A percentile compares a stretch with the other conserved stretches of the same genome.
Conservation (phyloP, 2,888 invertebrate genomes). For the Scaptomyza tumidula region DNA sequence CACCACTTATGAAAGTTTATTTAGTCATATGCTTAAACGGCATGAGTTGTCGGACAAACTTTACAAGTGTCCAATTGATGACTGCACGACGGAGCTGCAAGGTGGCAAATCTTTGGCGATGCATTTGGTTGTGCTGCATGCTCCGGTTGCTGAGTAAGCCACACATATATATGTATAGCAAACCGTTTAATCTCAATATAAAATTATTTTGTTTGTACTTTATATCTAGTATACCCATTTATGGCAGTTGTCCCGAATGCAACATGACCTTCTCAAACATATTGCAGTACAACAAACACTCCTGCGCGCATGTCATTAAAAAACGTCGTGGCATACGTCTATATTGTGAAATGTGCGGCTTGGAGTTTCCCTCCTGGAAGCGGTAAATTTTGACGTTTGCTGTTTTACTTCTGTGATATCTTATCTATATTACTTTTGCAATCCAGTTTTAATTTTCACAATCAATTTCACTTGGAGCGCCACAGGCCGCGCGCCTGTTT, state of each 20-base stretch:
- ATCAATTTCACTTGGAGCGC: slow-evolving; percentile 82
- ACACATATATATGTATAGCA: no score
- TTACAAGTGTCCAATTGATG: slow-evolving; percentile 71
- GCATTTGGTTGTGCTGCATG: slow-evolving; percentile 81
- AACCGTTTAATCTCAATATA: fast-evolving
- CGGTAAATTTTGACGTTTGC: slow-evolving; percentile 57
- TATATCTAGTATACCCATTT: slow-evolving; percentile 56
- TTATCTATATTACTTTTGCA: neutral
- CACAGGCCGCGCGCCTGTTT: slow-evolving; percentile 81
- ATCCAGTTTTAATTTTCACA: slow-evolving; percentile 81
- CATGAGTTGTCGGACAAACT: slow-evolving; percentile 46
- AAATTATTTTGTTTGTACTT: neutral
- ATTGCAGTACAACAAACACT: slow-evolving; percentile 81
- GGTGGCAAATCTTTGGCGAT: slow-evolving; percentile 67
- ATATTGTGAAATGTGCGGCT: slow-evolving; percentile 75
- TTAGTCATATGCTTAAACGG: slow-evolving; percentile 53
- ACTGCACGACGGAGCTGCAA: slow-evolving; percentile 48
- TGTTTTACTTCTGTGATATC: fast-evolving
- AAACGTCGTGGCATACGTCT: slow-evolving; percentile 63
- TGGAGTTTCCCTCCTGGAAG: slow-evolving; percentile 81
- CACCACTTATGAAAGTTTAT: slow-evolving; percentile 55
- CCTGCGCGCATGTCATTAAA: slow-evolving; percentile 76
- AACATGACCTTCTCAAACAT: slow-evolving; percentile 78
- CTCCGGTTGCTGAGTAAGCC: slow-evolving; percentile 70
- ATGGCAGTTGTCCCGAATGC: slow-evolving; percentile 79